phyloP scores from a whole-genome alignment of 2,888 invertebrate species.

The Tipula helvola region DNA sequence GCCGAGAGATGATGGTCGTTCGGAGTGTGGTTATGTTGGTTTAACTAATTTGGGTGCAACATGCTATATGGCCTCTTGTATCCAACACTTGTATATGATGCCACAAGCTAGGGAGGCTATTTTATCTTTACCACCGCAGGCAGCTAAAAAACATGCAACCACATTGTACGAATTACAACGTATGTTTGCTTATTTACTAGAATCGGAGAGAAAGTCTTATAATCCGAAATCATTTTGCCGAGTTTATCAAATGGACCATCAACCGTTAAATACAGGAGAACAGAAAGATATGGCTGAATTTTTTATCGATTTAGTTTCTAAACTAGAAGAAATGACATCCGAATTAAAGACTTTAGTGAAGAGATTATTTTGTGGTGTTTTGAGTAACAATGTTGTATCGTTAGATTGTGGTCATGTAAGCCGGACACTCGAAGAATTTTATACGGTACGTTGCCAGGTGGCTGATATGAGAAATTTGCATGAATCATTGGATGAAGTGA shows the following conservation, averaged over 20 bases:
- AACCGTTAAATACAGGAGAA: slow-evolving; percentile 88
- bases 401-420: slow-evolving; percentile 94
- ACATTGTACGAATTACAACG: slow-evolving; percentile 79
- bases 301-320: slow-evolving; percentile 91
- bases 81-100: slow-evolving; percentile 97
- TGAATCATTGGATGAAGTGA: slow-evolving; percentile 92
- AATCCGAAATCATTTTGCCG: slow-evolving; percentile 92
- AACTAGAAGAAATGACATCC: slow-evolving; percentile 90
- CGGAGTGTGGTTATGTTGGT: slow-evolving; percentile 90
- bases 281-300: slow-evolving; percentile 98
- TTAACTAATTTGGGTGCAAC: slow-evolving; percentile 91
- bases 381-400: slow-evolving; percentile 92
- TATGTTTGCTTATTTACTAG: slow-evolving; percentile 90
- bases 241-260: slow-evolving; percentile 95
- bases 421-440: slow-evolving; percentile 88
- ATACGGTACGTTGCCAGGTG: slow-evolving; percentile 91
- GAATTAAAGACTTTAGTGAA: slow-evolving; percentile 81
- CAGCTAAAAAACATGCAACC: slow-evolving; percentile 63
- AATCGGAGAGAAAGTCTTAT: slow-evolving; percentile 90
- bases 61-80: slow-evolving; percentile 95
- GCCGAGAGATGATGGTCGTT: slow-evolving; percentile 91
- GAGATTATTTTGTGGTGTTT: slow-evolving; percentile 81
- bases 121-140: slow-evolving; percentile 59
- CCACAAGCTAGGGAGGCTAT: slow-evolving; percentile 81
- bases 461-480: slow-evolving; percentile 93